A percentile compares a stretch with the other conserved stretches of the same genome.
Conservation (phyloP, 1,140 invertebrate species). For the Pentalonia nigronervosa region DNA sequence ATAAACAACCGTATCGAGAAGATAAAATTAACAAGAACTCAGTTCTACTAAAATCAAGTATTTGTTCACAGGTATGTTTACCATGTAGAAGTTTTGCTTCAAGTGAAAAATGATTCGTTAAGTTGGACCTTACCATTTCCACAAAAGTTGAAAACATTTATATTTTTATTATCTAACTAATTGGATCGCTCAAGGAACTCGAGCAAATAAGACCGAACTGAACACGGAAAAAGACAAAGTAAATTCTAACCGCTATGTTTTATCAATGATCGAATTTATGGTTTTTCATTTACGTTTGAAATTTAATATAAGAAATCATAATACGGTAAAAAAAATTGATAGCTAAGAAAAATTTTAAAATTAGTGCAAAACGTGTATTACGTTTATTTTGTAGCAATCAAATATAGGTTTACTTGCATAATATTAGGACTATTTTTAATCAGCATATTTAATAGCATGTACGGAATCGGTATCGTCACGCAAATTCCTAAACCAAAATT, state of each 20-base stretch:
- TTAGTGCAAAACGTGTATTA: background rate
- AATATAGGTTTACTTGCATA: background rate
- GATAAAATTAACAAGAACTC: slow-evolving; percentile 3
- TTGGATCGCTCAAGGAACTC: background rate
- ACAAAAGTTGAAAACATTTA: background rate
- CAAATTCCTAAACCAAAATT: background rate
- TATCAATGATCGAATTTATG: background rate
- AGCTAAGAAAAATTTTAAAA: background rate
- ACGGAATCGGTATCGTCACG: background rate
- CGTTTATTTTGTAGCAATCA: background rate
- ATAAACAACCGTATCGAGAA: background rate
- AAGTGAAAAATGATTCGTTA: slow-evolving; percentile 37
- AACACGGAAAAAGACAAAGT: background rate
- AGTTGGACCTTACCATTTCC: background rate
- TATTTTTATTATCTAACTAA: slow-evolving; percentile 30
- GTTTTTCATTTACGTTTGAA: background rate
- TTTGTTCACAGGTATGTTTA: slow-evolving; percentile 20
- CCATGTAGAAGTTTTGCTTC: background rate
- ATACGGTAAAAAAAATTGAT: background rate
- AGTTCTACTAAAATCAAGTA: background rate
- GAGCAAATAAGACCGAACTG: background rate
- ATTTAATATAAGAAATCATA: background rate
- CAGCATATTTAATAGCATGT: background rate
- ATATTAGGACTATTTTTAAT: background rate
- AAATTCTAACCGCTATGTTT: background rate